Evolutionary conservation across 2,797 vertebrate species (phyloP).

Genomic region (Hoplostethus mediterraneus): DNA sequence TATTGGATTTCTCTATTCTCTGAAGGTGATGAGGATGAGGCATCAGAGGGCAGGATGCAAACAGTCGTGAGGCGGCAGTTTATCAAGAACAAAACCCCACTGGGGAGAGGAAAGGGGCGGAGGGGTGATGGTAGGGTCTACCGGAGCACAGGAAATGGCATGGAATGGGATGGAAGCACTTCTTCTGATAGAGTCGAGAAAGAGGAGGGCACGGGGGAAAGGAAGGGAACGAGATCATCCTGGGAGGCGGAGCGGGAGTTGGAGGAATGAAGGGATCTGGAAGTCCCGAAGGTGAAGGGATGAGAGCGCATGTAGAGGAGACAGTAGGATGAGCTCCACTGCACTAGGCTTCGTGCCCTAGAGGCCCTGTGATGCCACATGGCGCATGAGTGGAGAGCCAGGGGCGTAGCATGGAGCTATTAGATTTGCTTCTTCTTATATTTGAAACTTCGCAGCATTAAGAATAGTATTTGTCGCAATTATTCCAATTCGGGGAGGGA

Average conservation of each 20-base stretch:
- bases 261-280: constrained; percentile 50
- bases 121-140: constrained; percentile 1
- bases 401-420: neutral
- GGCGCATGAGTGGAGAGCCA: neutral
- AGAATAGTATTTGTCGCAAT: neutral
- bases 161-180: constrained; percentile 22
- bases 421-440: neutral
- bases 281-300: constrained; percentile 54
- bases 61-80: constrained; percentile 66
- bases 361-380: constrained; percentile 16
- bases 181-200: constrained; percentile 36
- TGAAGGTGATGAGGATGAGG: constrained; percentile 70
- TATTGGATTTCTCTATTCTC: constrained; percentile 79
- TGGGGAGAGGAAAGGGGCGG: constrained; percentile 33
- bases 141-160: constrained; percentile 11
- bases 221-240: constrained; percentile 43
- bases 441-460: constrained; percentile 3
- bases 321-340: constrained; percentile 58
- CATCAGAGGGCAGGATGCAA: constrained; percentile 56
- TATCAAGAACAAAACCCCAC: constrained; percentile 57
- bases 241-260: constrained; percentile 35
- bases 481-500: neutral
- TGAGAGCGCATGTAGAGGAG: constrained; percentile 34
- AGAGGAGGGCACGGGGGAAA: constrained; percentile 4
- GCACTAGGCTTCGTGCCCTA: constrained; percentile 30